These are phyloP conservation scores for Aporrectodea caliginosa DNA, from an alignment of 1,140 invertebrate genomes.

Conservation along the genomic window DNA sequence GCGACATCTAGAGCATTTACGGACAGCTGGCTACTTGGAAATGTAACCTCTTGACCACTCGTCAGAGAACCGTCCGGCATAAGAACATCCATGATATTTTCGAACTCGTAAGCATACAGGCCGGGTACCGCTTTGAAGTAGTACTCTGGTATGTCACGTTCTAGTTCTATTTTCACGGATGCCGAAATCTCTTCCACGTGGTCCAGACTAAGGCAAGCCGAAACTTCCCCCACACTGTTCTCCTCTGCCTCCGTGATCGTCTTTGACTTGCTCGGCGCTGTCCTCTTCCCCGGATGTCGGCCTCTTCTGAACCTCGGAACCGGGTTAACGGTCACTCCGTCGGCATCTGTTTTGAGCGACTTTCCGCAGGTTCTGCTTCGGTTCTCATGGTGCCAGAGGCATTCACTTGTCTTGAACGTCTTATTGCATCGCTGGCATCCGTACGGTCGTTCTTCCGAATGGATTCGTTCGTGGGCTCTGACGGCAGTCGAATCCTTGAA, in stretches of 20 bases:
- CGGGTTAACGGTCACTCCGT: background rate
- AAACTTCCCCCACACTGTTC: too few relatives aligned
- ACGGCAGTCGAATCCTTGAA: conserved; percentile 35
- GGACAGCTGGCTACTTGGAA: background rate
- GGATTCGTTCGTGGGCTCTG: conserved; percentile 33
- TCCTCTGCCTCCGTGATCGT: background rate
- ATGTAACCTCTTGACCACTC: background rate
- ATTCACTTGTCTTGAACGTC: conserved; percentile 34
- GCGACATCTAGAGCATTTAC: background rate
- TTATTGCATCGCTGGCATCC: conserved; percentile 27
- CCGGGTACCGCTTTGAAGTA: background rate
- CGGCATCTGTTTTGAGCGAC: conserved; percentile 6
- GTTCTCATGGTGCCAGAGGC: conserved; percentile 35
- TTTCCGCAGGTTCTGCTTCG: conserved; percentile 31
- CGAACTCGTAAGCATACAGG: background rate
- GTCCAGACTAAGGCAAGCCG: background rate
- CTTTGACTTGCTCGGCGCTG: background rate
- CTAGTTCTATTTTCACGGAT: background rate
- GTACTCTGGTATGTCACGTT: background rate
- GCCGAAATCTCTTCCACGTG: background rate
- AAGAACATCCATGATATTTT: background rate
- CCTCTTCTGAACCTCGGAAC: background rate
- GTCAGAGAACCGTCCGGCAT: background rate
- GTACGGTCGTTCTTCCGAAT: conserved; percentile 32
- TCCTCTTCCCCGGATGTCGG: background rate